Evolutionary conservation across 2,888 invertebrate species (phyloP).

Genomic region (Oxystoma pomonae): DNA sequence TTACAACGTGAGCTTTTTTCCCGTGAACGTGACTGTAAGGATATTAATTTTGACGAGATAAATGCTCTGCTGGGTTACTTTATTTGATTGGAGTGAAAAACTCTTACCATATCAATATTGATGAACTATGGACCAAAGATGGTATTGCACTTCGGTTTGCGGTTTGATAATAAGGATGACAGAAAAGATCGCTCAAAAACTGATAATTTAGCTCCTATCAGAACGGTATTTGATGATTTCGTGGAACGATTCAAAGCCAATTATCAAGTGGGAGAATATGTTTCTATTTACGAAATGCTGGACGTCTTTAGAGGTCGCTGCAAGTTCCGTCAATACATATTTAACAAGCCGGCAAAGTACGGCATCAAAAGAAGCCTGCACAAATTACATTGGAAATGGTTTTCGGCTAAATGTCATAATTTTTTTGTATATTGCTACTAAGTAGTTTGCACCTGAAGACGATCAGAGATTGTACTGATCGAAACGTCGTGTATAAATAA

Average conservation of each 20-base stretch:
- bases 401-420: too few relatives aligned
- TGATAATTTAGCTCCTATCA: constrained; percentile 28
- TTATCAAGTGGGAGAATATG: constrained; percentile 27
- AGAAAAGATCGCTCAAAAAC: constrained; percentile 16
- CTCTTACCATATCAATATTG: constrained; percentile 22
- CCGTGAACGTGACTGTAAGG: too few relatives aligned
- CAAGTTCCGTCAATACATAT: constrained; percentile 32
- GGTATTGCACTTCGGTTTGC: constrained; percentile 26
- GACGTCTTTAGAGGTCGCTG: constrained; percentile 30
- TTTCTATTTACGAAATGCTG: constrained; percentile 32
- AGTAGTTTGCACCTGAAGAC: too few relatives aligned
- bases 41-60: too few relatives aligned
- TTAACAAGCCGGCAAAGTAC: too few relatives aligned
- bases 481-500: too few relatives aligned
- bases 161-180: constrained; percentile 24
- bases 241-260: constrained; percentile 29
- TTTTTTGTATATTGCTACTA: too few relatives aligned
- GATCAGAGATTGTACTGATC: too few relatives aligned
- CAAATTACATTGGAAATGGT: too few relatives aligned
- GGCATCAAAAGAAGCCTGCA: too few relatives aligned
- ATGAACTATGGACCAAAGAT: constrained; percentile 29
- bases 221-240: constrained; percentile 32
- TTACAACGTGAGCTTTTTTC: too few relatives aligned
- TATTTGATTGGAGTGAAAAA: constrained; percentile 26
- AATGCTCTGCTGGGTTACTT: too few relatives aligned